phyloP scores from a whole-genome alignment of 2,888 invertebrate species.

The Carcina quercana region DNA sequence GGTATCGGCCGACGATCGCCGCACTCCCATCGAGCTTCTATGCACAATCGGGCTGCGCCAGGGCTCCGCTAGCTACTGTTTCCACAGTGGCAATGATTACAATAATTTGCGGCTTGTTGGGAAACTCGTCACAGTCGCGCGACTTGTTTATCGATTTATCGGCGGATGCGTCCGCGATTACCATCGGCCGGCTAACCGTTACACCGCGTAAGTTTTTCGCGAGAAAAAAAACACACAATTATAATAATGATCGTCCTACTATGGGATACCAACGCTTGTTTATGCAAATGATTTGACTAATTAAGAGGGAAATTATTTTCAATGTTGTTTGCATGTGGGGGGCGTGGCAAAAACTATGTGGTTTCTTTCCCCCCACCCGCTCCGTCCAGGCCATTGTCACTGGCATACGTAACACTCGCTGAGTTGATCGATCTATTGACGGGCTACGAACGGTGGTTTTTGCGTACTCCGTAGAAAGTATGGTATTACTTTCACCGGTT shows the following conservation, averaged over 20 bases:
- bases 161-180: slow-evolving; percentile 61
- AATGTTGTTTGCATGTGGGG: slow-evolving; percentile 52
- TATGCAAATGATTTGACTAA: slow-evolving; percentile 65
- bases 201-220: slow-evolving; percentile 57
- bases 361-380: slow-evolving; percentile 33
- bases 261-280: slow-evolving; percentile 58
- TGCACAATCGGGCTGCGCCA: slow-evolving; percentile 45
- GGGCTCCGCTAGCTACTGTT: slow-evolving; percentile 29
- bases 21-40: slow-evolving; percentile 25
- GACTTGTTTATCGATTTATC: slow-evolving; percentile 66
- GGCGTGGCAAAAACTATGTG: slow-evolving; percentile 32
- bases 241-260: slow-evolving; percentile 67
- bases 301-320: slow-evolving; percentile 65
- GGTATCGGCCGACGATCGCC: slow-evolving; percentile 61
- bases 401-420: slow-evolving; percentile 33
- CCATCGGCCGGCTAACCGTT: slow-evolving; percentile 57
- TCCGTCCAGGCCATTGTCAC: slow-evolving; percentile 47
- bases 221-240: slow-evolving; percentile 63
- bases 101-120: slow-evolving; percentile 54
- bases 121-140: slow-evolving; percentile 58
- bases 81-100: slow-evolving; percentile 53
- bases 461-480: slow-evolving; percentile 18
- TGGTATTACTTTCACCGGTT: slow-evolving; percentile 18
- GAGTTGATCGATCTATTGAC: slow-evolving; percentile 46
- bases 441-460: slow-evolving; percentile 10